Conservation (phyloP, 2,888 invertebrate genomes). For the Drosophila fulvimacula region DNA sequence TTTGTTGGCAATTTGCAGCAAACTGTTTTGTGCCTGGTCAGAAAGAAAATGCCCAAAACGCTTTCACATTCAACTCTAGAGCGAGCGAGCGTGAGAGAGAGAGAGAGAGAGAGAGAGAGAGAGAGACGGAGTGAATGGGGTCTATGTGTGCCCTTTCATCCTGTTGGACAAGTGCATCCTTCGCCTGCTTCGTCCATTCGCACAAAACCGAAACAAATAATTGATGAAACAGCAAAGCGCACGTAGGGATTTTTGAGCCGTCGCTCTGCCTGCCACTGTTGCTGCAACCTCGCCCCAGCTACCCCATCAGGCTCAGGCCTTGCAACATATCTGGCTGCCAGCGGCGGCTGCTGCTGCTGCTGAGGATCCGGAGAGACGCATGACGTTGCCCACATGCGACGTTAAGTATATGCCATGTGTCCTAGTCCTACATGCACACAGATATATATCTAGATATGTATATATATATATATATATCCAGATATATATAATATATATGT, state of each 20-base stretch:
- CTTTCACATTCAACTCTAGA: conserved; percentile 19
- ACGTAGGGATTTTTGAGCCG: conserved; percentile 76
- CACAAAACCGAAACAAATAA: conserved; percentile 80
- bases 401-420: conserved; percentile 52
- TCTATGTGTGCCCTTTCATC: neutral
- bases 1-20: conserved; percentile 12
- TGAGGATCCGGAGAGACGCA: conserved; percentile 56
- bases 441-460: conserved; percentile 9
- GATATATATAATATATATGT: conserved; percentile 53
- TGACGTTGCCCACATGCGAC: conserved; percentile 68
- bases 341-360: conserved; percentile 23
- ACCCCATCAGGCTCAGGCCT: neutral
- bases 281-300: conserved; percentile 9
- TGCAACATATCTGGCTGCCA: conserved; percentile 6
- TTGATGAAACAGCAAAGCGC: conserved; percentile 81
- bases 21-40: conserved; percentile 20
- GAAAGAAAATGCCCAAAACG: conserved; percentile 59
- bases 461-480: conserved; percentile 16
- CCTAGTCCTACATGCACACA: conserved; percentile 23
- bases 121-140: neutral
- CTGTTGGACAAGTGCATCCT: conserved; percentile 42
- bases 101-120: neutral
- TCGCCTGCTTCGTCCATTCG: conserved; percentile 55
- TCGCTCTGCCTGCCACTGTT: conserved; percentile 13
- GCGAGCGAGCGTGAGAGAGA: neutral